These are phyloP conservation scores for Anguilla megastoma DNA, from an alignment of 2,797 vertebrate genomes.

Conservation along the genomic window DNA sequence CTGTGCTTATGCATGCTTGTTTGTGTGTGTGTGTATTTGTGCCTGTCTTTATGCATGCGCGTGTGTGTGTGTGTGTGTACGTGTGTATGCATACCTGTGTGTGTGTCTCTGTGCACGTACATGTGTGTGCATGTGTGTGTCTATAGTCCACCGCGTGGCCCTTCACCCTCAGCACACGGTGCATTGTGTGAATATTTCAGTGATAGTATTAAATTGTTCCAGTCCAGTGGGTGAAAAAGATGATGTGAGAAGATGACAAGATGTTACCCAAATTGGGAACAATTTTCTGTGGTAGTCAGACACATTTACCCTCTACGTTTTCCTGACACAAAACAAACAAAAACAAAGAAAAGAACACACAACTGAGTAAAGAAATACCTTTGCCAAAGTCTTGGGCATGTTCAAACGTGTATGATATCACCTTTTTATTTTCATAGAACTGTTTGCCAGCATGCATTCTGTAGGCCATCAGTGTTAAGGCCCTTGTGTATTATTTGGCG, in stretches of 20 bases:
- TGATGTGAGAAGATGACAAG: background rate
- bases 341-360: background rate
- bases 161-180: background rate
- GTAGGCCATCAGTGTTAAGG: background rate
- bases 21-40: background rate
- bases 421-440: background rate
- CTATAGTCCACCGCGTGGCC: background rate
- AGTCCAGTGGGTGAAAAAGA: background rate
- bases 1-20: too few species aligned
- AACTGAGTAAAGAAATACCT: background rate
- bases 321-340: background rate
- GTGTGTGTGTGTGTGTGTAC: background rate
- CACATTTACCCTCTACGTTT: background rate
- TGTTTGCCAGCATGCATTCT: background rate
- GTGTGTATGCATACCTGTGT: background rate
- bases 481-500: background rate
- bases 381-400: background rate
- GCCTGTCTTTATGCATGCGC: background rate
- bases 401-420: background rate
- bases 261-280: slow-evolving; percentile 1
- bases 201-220: background rate
- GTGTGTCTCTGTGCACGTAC: background rate
- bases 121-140: background rate
- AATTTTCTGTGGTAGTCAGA: background rate
- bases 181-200: slow-evolving; percentile 17